Percentiles rank a stretch among this genome's conserved stretches.
Evolutionary conservation across 2,888 invertebrate species (phyloP).

Genomic region (Selenia dentaria): DNA sequence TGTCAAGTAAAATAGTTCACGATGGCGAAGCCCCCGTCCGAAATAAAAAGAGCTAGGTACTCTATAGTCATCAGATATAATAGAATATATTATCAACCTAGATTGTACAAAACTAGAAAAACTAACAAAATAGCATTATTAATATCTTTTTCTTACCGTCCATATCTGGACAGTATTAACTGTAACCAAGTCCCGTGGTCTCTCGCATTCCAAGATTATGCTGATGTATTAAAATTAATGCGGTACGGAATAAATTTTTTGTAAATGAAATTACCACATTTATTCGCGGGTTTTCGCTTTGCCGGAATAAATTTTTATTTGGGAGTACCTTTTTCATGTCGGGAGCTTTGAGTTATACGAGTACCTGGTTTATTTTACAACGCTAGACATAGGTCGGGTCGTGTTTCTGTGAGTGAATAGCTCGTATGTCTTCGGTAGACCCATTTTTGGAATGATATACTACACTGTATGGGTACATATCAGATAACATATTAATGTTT

Average conservation of each 20-base stretch:
- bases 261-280: conserved; percentile 74
- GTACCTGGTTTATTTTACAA: conserved; percentile 40
- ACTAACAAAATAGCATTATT: neutral
- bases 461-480: conserved; percentile 13
- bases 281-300: conserved; percentile 62
- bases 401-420: conserved; percentile 24
- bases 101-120: neutral
- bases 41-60: too few relatives aligned
- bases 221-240: conserved; percentile 76
- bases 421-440: conserved; percentile 6
- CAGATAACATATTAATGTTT: too few relatives aligned
- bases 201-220: conserved; percentile 68
- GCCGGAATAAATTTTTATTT: conserved; percentile 57
- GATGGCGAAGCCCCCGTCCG: too few relatives aligned
- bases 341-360: conserved; percentile 45
- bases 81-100: too few relatives aligned
- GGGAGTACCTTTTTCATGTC: conserved; percentile 66
- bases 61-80: too few relatives aligned
- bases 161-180: conserved; percentile 10
- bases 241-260: conserved; percentile 56
- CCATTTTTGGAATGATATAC: conserved; percentile 12
- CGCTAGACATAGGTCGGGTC: conserved; percentile 27
- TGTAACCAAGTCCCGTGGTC: conserved; percentile 49
- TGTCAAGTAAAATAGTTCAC: too few relatives aligned
- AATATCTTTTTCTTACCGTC: neutral